Evolutionary conservation across 2,113 vertebrate genomes (phyloP).

Genomic region (Alosa alosa): DNA sequence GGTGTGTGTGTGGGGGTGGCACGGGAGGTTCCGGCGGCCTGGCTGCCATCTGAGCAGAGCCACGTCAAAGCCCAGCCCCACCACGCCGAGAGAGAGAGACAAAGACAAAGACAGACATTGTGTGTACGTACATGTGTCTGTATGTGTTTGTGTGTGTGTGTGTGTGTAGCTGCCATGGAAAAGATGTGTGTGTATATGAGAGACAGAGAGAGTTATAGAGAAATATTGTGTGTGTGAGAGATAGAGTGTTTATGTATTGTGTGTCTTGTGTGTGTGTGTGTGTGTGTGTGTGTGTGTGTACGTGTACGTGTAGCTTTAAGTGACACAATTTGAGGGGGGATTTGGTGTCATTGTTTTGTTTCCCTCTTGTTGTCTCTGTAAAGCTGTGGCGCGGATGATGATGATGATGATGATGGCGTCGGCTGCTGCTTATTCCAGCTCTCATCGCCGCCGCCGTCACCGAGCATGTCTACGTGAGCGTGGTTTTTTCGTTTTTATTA

Average conservation of each 20-base stretch:
- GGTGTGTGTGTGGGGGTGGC: neutral
- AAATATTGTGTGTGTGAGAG: neutral
- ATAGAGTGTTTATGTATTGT: neutral
- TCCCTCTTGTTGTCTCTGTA: neutral
- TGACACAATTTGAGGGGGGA: neutral
- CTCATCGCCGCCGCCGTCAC: neutral
- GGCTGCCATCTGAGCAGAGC: neutral
- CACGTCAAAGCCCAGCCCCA: neutral
- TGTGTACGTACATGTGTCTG: neutral
- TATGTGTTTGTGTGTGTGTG: neutral
- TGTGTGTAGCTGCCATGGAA: neutral
- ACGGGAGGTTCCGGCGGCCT: neutral
- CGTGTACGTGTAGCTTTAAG: neutral
- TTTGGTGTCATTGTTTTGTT: neutral
- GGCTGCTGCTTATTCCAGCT: neutral
- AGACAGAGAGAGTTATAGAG: too few relatives aligned
- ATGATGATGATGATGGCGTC: neutral
- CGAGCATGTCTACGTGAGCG: neutral
- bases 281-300: neutral
- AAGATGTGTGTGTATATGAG: neutral
- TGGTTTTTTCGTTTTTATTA: slow-evolving; percentile 46
- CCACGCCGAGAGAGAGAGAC: neutral
- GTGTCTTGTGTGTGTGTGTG: neutral
- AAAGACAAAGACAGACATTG: neutral
- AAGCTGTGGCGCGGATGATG: too few relatives aligned